Conservation (phyloP, 2,888 invertebrate genomes). For the Galerucella nymphaeae region DNA sequence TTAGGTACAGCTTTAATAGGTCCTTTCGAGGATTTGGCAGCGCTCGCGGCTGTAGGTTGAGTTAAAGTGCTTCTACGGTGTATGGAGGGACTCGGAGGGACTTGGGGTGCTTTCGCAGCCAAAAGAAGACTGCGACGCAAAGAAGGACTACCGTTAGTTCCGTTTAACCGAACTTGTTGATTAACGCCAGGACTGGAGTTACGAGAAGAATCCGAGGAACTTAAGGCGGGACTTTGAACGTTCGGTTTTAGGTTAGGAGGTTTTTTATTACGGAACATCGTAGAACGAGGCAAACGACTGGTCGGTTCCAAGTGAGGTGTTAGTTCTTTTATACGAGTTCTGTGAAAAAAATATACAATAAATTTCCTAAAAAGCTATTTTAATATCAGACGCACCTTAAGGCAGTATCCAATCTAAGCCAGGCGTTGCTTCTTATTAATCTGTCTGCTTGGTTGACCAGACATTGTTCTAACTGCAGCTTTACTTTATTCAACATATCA, state of each 20-base stretch:
- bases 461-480: constrained; percentile 76
- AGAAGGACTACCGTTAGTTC: constrained; percentile 62
- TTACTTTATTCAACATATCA: constrained; percentile 71
- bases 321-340: constrained; percentile 73
- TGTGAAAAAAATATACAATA: constrained; percentile 42
- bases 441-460: constrained; percentile 77
- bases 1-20: constrained; percentile 51
- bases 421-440: constrained; percentile 73
- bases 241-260: constrained; percentile 56
- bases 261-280: constrained; percentile 56
- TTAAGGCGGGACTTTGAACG: constrained; percentile 56
- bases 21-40: constrained; percentile 66
- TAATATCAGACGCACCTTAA: constrained; percentile 50
- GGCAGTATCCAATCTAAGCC: constrained; percentile 71
- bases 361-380: background rate
- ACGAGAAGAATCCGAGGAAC: constrained; percentile 72
- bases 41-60: constrained; percentile 71
- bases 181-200: constrained; percentile 73
- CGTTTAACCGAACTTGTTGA: constrained; percentile 52
- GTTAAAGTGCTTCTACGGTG: constrained; percentile 66
- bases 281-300: constrained; percentile 55
- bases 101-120: constrained; percentile 67
- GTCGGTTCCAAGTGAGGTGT: constrained; percentile 65
- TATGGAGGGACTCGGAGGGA: constrained; percentile 66
- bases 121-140: constrained; percentile 67